phyloP scores from a whole-genome alignment of 1,140 invertebrate species.

The Cydia fagiglandana region DNA sequence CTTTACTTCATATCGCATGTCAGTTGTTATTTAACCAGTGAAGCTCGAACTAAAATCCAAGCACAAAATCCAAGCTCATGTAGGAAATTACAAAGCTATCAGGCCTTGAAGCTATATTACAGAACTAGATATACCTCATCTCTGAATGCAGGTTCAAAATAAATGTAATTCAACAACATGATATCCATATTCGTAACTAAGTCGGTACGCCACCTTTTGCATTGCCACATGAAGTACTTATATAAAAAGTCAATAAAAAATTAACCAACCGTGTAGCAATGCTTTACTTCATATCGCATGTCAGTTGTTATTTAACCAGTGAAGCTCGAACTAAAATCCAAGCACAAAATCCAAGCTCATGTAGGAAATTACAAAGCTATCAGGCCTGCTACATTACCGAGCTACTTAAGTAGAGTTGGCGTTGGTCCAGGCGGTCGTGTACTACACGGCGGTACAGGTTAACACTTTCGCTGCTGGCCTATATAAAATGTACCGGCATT shows the following conservation, averaged over 20 bases:
- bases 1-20: slow-evolving; percentile 1
- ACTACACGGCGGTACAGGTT: not conserved
- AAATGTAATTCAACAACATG: too few species aligned
- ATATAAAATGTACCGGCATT: not conserved
- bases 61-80: slow-evolving; percentile 1
- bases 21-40: slow-evolving; percentile 4
- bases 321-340: not conserved
- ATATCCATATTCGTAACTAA: too few species aligned
- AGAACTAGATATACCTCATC: too few species aligned
- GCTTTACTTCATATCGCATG: not conserved
- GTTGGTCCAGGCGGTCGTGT: slow-evolving; percentile 11
- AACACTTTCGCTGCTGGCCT: not conserved
- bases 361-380: slow-evolving; percentile 8
- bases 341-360: not conserved
- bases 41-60: not conserved
- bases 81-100: slow-evolving; percentile 8
- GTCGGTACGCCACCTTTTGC: too few species aligned
- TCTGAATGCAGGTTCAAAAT: too few species aligned
- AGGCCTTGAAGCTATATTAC: too few species aligned
- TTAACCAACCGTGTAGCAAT: not conserved
- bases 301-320: slow-evolving; percentile 10
- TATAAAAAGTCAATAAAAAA: not conserved
- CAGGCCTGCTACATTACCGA: slow-evolving; percentile 11
- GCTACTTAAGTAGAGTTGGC: slow-evolving; percentile 2
- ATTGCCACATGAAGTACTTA: too few species aligned